Percentiles rank a stretch among this genome's conserved stretches.
Evolutionary conservation across 2,113 vertebrate species (phyloP).

Genomic region (Petrocephalus zakoni): DNA sequence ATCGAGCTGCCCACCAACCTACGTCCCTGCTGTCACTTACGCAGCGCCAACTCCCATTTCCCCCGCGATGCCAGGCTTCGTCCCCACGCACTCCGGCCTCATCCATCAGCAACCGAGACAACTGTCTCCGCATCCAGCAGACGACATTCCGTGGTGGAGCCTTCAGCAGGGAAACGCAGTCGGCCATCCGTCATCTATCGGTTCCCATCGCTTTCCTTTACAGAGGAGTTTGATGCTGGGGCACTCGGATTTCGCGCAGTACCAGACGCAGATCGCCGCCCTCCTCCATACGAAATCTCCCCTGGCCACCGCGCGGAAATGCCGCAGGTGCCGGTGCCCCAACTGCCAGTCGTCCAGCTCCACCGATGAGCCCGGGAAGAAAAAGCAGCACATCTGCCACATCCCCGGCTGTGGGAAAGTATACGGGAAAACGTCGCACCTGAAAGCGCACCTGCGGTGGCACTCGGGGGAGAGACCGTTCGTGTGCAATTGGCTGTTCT

Average conservation of each 20-base stretch:
- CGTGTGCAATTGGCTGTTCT: constrained; percentile 96
- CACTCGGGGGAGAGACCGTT: constrained; percentile 95
- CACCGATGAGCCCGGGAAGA: constrained; percentile 87
- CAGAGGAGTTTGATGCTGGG: constrained; percentile 84
- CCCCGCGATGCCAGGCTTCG: constrained; percentile 68
- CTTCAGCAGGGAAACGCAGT: constrained; percentile 75
- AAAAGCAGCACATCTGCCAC: constrained; percentile 95
- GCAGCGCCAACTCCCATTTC: constrained; percentile 70
- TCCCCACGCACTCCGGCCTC: constrained; percentile 80
- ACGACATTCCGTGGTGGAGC: constrained; percentile 90
- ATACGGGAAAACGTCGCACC: constrained; percentile 95
- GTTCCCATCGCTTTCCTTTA: constrained; percentile 67
- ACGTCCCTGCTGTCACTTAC: constrained; percentile 81
- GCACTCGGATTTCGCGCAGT: constrained; percentile 92
- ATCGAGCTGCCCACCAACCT: constrained; percentile 81
- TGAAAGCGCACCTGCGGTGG: constrained; percentile 96
- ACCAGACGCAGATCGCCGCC: constrained; percentile 92
- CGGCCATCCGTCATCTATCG: constrained; percentile 60
- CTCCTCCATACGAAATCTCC: constrained; percentile 92
- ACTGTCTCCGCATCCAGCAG: constrained; percentile 78
- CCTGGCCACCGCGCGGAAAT: constrained; percentile 86
- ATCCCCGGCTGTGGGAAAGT: constrained; percentile 95
- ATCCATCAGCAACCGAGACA: constrained; percentile 87
- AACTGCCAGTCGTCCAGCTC: constrained; percentile 90
- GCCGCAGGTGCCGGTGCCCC: constrained; percentile 90